Percentiles rank a stretch among this genome's conserved stretches.
These are phyloP conservation scores for Callyntrura guangdongensis DNA, from an alignment of 2,888 invertebrate species.

Conservation along the genomic window DNA sequence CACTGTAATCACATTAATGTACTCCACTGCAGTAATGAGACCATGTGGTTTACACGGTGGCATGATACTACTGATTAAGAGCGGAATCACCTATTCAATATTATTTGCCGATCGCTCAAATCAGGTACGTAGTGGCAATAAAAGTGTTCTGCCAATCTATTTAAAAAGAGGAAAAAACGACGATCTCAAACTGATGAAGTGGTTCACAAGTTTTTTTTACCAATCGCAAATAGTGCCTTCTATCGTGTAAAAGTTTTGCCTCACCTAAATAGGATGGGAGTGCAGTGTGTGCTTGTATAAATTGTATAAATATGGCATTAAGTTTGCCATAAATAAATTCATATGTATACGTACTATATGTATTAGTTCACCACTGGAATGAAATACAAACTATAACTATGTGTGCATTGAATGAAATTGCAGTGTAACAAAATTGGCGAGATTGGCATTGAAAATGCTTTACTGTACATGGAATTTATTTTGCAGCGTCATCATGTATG, in stretches of 20 bases:
- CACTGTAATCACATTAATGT: neutral
- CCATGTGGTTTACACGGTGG: neutral
- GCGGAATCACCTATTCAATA: neutral
- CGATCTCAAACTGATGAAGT: constrained; percentile 30
- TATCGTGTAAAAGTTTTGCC: too few relatives aligned
- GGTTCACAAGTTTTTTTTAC: constrained; percentile 14
- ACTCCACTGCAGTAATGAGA: neutral
- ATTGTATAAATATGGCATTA: neutral
- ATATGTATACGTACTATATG: neutral
- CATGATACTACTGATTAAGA: neutral
- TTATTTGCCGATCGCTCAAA: neutral
- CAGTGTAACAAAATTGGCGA: neutral
- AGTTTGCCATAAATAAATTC: too few relatives aligned
- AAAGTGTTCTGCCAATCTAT: constrained; percentile 2
- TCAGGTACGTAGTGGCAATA: neutral
- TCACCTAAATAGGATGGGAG: too few relatives aligned
- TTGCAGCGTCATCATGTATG: constrained; percentile 12
- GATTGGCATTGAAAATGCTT: constrained; percentile 23
- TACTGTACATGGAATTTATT: neutral
- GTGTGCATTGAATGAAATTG: neutral
- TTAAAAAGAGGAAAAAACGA: constrained; percentile 10
- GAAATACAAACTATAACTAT: neutral
- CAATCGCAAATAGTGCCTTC: neutral
- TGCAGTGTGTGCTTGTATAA: neutral
- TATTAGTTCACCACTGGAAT: neutral